These are phyloP conservation scores for Hyaena hyaena DNA, from an alignment of 2,113 vertebrate genomes.

Conservation along the genomic window DNA sequence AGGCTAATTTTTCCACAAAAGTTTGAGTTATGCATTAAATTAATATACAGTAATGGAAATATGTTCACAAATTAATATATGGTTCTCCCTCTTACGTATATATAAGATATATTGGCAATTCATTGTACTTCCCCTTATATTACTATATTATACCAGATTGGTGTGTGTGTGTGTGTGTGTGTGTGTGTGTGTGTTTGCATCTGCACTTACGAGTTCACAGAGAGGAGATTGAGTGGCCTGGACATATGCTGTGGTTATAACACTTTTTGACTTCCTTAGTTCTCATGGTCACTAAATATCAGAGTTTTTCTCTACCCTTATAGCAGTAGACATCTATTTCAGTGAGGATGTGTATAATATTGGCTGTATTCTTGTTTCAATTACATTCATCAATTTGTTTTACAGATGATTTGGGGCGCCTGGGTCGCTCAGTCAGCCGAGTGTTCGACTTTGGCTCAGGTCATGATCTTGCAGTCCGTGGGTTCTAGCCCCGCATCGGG, in stretches of 20 bases:
- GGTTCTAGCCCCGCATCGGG: too few species aligned
- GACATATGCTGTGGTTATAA: not conserved
- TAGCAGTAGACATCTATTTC: not conserved
- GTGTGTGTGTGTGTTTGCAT: not conserved
- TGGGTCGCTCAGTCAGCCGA: too few species aligned
- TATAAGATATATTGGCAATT: not conserved
- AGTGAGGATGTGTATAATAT: not conserved
- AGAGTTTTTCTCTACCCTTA: not conserved
- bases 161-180: not conserved
- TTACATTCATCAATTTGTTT: not conserved
- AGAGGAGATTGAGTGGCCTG: not conserved
- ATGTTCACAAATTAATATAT: not conserved
- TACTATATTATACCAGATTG: not conserved
- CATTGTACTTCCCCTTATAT: not conserved
- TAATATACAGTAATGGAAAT: not conserved
- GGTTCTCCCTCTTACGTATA: not conserved
- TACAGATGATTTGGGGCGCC: too few species aligned
- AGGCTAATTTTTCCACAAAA: not conserved
- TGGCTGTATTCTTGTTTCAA: not conserved
- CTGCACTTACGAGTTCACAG: not conserved
- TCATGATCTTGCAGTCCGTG: too few species aligned
- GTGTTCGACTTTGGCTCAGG: too few species aligned
- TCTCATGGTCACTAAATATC: not conserved
- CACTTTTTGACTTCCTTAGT: constrained; percentile 1
- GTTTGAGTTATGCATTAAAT: not conserved